Conservation (phyloP, 1,140 invertebrate genomes). For the Mactra quadrangularis region DNA sequence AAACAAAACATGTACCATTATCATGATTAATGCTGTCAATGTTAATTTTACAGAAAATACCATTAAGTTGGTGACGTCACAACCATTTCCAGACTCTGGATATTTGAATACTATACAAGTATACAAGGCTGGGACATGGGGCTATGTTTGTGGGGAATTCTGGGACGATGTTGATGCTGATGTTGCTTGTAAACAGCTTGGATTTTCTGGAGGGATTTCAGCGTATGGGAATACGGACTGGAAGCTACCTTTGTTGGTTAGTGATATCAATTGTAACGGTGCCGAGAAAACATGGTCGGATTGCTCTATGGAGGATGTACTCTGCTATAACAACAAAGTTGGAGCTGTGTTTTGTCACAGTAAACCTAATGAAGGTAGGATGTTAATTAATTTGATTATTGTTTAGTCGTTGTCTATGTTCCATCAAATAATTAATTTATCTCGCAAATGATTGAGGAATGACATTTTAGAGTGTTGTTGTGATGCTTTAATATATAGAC, state of each 20-base stretch:
- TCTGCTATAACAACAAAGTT: slow-evolving; percentile 1
- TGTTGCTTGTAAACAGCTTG: slow-evolving; percentile 62
- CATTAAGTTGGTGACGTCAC: neutral
- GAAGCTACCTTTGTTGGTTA: slow-evolving; percentile 18
- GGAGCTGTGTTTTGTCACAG: slow-evolving; percentile 56
- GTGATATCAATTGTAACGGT: slow-evolving; percentile 45
- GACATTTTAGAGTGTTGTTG: no score
- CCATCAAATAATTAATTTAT: no score
- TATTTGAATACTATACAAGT: slow-evolving; percentile 4
- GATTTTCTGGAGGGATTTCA: slow-evolving; percentile 46
- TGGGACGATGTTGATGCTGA: slow-evolving; percentile 41
- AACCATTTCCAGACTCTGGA: neutral
- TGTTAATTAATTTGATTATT: no score
- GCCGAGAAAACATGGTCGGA: slow-evolving; percentile 21
- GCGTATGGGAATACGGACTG: neutral
- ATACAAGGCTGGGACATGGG: slow-evolving; percentile 23
- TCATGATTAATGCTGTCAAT: no score
- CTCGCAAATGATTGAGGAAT: no score
- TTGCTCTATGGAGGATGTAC: neutral
- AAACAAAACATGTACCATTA: no score
- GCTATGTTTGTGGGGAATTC: slow-evolving; percentile 14
- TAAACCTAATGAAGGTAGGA: neutral
- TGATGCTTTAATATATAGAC: no score
- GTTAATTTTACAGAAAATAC: neutral
- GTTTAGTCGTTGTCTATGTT: no score